Conservation (phyloP, 2,797 vertebrate genomes). For the Prionace glauca region DNA sequence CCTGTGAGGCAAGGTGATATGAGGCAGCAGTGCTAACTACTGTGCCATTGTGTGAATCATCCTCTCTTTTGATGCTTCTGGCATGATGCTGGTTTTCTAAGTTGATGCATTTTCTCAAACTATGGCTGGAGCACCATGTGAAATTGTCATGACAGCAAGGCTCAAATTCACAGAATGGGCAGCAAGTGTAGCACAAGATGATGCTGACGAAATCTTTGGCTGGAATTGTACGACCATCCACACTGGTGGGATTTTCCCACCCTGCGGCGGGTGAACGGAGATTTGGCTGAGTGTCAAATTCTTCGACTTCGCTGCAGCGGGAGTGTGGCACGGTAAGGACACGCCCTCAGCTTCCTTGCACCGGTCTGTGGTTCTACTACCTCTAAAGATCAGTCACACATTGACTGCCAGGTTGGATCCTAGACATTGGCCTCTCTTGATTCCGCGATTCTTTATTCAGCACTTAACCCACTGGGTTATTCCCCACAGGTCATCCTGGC, state of each 20-base stretch:
- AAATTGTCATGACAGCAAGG: background rate
- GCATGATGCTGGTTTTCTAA: background rate
- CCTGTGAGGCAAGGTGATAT: no score
- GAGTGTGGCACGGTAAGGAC: no score
- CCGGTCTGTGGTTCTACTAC: background rate
- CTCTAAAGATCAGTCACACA: background rate
- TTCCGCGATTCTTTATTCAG: background rate
- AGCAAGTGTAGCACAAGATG: background rate
- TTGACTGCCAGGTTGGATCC: background rate
- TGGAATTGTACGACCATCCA: no score
- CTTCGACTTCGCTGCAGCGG: no score
- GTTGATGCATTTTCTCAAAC: background rate
- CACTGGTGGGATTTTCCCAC: no score
- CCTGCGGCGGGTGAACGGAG: no score
- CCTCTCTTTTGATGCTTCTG: background rate
- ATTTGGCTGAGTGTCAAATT: no score
- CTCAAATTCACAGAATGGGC: background rate
- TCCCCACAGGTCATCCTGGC: constrained; percentile 35
- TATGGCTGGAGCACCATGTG: background rate
- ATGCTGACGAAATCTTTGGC: background rate
- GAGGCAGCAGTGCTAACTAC: no score
- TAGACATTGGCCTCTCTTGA: background rate
- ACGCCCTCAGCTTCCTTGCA: background rate
- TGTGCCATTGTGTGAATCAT: no score
- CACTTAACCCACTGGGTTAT: background rate